Evolutionary conservation across 1,140 invertebrate genomes (phyloP), one percentile per base, ranked within the genome.

Genomic region (Nixonia krombeini): DNA sequence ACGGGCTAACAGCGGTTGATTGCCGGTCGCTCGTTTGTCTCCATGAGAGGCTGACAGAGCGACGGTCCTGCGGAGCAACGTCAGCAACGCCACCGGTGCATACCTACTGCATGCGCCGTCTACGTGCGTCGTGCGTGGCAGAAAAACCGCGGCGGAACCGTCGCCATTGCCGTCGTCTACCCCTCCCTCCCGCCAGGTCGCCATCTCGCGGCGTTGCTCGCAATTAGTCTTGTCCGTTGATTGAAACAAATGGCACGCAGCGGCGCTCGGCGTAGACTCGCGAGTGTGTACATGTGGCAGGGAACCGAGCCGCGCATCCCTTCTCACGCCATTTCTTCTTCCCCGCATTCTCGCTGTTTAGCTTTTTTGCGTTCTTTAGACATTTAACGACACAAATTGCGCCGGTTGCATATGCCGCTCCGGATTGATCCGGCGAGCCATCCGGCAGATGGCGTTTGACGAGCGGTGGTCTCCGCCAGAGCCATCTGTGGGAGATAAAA

Each of bases 1-100:
- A 80, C 76, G 70, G 76, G 80, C 80, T 81, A 83, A 83, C 81
- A 82, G 76, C 81, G 76, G 76, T 80, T 83, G 83, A 84, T 85
- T 84, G 82, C 82, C 79, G 79, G 74, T 82, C 71, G 81, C 80
- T 84, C 82, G 81, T 85, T 85, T 85, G 83, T 85, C 82, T 85
- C 83, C 80, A 84, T 84, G 82, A 72, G 80, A 79, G 73, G 66
- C 52, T 83, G 81, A 83, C 81, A 83, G 80, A 71, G 75, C 63
- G 61, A 79, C 73, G 78, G 74, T 80, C 79, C 76, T 74, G 76
- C 72, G 78, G n/a, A n/a, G n/a, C n/a, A n/a, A n/a, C n/a, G n/a
- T n/a, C n/a, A n/a, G n/a, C 75, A 81, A 79, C 73, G 75, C 75
- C 75, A 77, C 62, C 72, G 49, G 41, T 67, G 68, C 66, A 69